phyloP scores from a whole-genome alignment of 2,888 invertebrate genomes.

The Diaperis boleti region DNA sequence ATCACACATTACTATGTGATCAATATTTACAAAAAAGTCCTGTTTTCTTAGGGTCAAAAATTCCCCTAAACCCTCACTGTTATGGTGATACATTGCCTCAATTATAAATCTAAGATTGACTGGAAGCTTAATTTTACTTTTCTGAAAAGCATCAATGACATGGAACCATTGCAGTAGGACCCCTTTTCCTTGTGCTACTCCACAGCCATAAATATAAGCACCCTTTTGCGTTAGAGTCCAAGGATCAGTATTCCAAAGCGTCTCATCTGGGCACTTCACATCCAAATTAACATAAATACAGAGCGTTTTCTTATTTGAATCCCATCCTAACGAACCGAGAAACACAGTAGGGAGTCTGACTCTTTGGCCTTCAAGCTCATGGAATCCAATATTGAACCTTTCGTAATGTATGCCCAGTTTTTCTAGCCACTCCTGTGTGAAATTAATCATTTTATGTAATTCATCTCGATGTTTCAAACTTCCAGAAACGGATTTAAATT shows the following conservation, averaged over 20 bases:
- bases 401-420: slow-evolving; percentile 64
- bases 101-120: slow-evolving; percentile 66
- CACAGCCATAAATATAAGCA: slow-evolving; percentile 63
- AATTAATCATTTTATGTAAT: slow-evolving; percentile 59
- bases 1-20: slow-evolving; percentile 63
- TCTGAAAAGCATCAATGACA: slow-evolving; percentile 62
- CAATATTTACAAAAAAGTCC: slow-evolving; percentile 62
- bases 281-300: slow-evolving; percentile 64
- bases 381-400: slow-evolving; percentile 62
- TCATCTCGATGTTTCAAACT: slow-evolving; percentile 57
- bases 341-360: slow-evolving; percentile 63
- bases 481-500: slow-evolving; percentile 63
- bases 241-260: slow-evolving; percentile 64
- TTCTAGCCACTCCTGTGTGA: slow-evolving; percentile 62
- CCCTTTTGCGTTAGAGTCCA: slow-evolving; percentile 62
- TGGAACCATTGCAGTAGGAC: slow-evolving; percentile 65
- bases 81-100: slow-evolving; percentile 64
- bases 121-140: slow-evolving; percentile 60
- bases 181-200: slow-evolving; percentile 65
- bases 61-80: slow-evolving; percentile 62
- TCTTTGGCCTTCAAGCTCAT: slow-evolving; percentile 58
- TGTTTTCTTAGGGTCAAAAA: slow-evolving; percentile 59
- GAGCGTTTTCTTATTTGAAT: slow-evolving; percentile 63
- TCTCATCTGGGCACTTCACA: slow-evolving; percentile 60
- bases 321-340: slow-evolving; percentile 60